Base-by-base conservation (phyloP, 2,888 invertebrate genomes). In the Furcula furcula region DNA sequence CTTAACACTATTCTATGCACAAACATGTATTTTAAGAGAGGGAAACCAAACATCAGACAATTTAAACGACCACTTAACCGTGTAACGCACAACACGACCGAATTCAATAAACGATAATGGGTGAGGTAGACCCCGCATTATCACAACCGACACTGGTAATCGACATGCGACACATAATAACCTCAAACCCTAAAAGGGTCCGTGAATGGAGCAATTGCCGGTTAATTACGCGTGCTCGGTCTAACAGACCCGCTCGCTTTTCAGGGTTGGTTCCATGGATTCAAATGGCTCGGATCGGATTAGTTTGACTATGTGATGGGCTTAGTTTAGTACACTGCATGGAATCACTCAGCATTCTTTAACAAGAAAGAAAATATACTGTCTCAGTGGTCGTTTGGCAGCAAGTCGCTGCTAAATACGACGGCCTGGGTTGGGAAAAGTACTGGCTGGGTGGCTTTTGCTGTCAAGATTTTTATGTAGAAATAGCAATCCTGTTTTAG, bases 121-220 rank as follows among this genome's bases (percentile, higher is more conserved):
- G 51, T 41, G 36, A 28, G 27, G 45, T 34, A 36, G 43, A 42
- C 59, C 49, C 46, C 36, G 51, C 60, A 63, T 63, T 59, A 65
- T 54, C 54, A 56, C 45, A 41, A 46, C 40, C 46, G 40, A 65
- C 68, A 65, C 57, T 59, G 64, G 65, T 75, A 76, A 76, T 75
- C 71, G 74, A 62, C 67, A 55, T 55, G 55, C 62, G 65, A 64
- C 69, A 70, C 67, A 64, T 71, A 69, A 69, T 72, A 67, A 64
- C 67, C 60, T 60, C 51, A 39, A 48, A 48, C 53, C 64, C 65
- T 65, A 63, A 72, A 73, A 74, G 72, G 74, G 72, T 63, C 52
- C 45, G 53, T 65, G 62, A 76, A 76, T 75, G 70, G 73, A 66
- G 56, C 76, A 64, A 71, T 75, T 65, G 71, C 57, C 59, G 65